Evolutionary conservation across 2,113 vertebrate genomes (phyloP), one percentile per base, ranked within the genome.

Genomic region (Archilochus colubris): DNA sequence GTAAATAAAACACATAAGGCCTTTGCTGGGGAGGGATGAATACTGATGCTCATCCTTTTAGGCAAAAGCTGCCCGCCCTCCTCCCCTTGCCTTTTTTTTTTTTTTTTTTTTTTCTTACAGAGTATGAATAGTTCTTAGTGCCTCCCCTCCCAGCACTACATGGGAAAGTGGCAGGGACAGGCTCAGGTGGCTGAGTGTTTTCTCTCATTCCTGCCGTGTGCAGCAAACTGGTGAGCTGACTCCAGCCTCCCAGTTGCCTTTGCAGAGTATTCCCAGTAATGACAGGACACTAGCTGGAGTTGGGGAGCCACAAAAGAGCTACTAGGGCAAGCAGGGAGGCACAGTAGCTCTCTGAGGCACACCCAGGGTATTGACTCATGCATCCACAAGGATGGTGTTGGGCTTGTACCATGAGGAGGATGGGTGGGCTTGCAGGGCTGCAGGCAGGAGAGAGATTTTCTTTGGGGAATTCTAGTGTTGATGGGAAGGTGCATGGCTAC

Each of bases 1-100:
- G 90, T 94, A 96, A 95, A 97, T 93, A 93, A 96, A 95, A 53
- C 62, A 91, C 92, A 97, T 92, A 54, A 83, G 50, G 18, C 14
- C 43, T 72, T 12, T 28, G 23, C 31, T 48, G 68, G 53, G 61
- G 67, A 74, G 72, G 62, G 38, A 22, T 53, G 55, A 87, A 31
- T 75, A 68, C 79, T 82, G 22, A 46, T 88, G 22, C 15, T 86
- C 25, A 43, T 44, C 38, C 46, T 92, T 76, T 86, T 66, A 69
- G 75, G 53, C 19, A n/a, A 14, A 3, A 2, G 18, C 14, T 4
- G 12, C 17, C 3, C 17, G 2, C 22, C 22, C 50, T 22, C 50
- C 46, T 40, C 40, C 11, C 40, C 40, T 40, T 40, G 46, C 46
- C 46, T 24, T 63, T 18, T 14, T 12, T 48, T 54, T 9, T 50